Base-by-base conservation (phyloP, 35 echinoderm and acorn worm species). In the Acanthaster planci region DNA sequence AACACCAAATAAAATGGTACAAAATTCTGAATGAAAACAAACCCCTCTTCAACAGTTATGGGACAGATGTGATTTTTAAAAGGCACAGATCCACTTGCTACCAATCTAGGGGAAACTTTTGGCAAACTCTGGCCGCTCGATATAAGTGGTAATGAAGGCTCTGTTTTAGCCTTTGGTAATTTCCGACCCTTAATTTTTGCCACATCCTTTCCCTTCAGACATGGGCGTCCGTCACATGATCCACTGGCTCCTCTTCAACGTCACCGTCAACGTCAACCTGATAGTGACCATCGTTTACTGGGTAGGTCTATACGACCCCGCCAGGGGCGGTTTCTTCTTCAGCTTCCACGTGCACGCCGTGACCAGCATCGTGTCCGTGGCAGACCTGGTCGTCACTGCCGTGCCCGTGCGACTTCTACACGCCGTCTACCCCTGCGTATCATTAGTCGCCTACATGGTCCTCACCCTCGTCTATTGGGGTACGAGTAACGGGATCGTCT, bases 221-320 rank as follows among this genome's bases (percentile, higher is more conserved):
- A 19, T 80, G 77, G 77, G 77, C 8, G 19, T 42, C 23, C 77
- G 38, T n/a, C 77, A 80, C 51, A 40, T 80, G 77, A 26, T 80
- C 16, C 77, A 80, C 21, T 80, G 77, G 77, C 51, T 42, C 51
- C 39, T 80, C 39, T 80, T 80, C 77, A 80, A 80, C 29, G 51
- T 80, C 7, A 47, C 51, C 29, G 38, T 80, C 36, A 80, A 80
- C 51, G 77, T 14, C 23, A 47, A 80, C 6, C 26, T 80, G 35
- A 80, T 80, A 1, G 38, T 80, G 2, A 47, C 34, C 8, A 47
- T 80, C 15, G 38, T 80, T 21, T 80, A 80, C 39, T 80, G 77
- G 77, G 51, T 38, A 40, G n/a, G 38, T 18, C n/a, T 80, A 8
- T 47, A 80, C 77, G 38, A 80, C 23, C 8, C 19, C 19, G 77